These are phyloP conservation scores for Zapus hudsonius DNA, from an alignment of 2,113 vertebrate genomes.

Conservation along the genomic window DNA sequence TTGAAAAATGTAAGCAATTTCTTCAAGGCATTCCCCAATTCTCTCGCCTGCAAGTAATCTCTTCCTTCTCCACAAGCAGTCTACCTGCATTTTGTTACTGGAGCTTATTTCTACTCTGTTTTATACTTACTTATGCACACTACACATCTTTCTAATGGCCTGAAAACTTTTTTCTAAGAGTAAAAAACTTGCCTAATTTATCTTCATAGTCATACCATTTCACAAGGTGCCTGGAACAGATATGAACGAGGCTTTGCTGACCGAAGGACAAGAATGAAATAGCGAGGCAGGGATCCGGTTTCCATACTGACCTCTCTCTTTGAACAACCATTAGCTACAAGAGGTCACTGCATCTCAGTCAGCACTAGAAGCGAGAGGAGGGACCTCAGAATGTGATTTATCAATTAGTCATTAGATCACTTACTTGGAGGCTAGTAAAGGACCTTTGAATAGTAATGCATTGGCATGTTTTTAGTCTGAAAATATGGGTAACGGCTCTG, in stretches of 20 bases:
- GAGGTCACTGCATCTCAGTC: constrained; percentile 65
- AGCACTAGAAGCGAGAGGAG: constrained; percentile 59
- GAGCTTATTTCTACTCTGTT: constrained; percentile 59
- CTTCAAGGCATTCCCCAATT: constrained; percentile 69
- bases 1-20: constrained; percentile 81
- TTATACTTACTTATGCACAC: constrained; percentile 70
- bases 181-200: constrained; percentile 63
- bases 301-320: constrained; percentile 48
- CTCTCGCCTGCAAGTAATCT: constrained; percentile 74
- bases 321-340: constrained; percentile 58
- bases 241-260: constrained; percentile 42
- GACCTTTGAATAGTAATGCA: constrained; percentile 29
- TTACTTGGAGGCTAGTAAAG: constrained; percentile 7
- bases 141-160: constrained; percentile 37
- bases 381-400: constrained; percentile 49
- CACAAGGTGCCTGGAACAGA: constrained; percentile 49
- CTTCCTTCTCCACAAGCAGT: constrained; percentile 54
- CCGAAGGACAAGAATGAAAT: constrained; percentile 50
- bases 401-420: constrained; percentile 59
- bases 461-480: constrained; percentile 44
- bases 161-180: constrained; percentile 39
- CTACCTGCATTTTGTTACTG: constrained; percentile 67
- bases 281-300: constrained; percentile 53
- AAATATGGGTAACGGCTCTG: not conserved
- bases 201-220: constrained; percentile 58